Evolutionary conservation across 2,888 invertebrate species (phyloP).

Genomic region (Cephalotes varians): DNA sequence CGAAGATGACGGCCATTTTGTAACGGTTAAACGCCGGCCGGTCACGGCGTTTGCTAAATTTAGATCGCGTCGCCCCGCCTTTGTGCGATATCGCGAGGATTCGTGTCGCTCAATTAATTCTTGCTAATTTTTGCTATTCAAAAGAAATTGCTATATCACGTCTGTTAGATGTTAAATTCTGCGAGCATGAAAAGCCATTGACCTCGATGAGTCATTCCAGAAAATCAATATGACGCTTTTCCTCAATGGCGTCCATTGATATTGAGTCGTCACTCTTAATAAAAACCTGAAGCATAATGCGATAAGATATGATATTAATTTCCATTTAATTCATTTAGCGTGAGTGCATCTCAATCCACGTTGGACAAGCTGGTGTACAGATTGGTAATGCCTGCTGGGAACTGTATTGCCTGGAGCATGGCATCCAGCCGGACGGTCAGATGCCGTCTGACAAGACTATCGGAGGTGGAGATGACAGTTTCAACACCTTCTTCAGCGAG

Average conservation of each 20-base stretch:
- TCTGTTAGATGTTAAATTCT: background rate
- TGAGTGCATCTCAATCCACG: constrained; percentile 93
- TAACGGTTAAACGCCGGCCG: constrained; percentile 72
- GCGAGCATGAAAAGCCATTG: background rate
- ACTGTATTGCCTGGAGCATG: constrained; percentile 95
- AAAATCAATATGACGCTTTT: background rate
- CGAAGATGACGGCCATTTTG: constrained; percentile 63
- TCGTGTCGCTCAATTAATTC: background rate
- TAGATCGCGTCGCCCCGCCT: constrained; percentile 1
- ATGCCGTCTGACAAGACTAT: constrained; percentile 98
- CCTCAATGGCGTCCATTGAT: background rate
- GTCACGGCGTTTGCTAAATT: constrained; percentile 40
- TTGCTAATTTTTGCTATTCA: background rate
- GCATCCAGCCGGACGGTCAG: constrained; percentile 97
- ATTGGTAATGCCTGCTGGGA: constrained; percentile 97
- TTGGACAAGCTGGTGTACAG: constrained; percentile 95
- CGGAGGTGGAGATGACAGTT: constrained; percentile 96
- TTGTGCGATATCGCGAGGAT: background rate
- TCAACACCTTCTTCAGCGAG: constrained; percentile 98
- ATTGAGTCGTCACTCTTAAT: background rate
- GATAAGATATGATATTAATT: background rate
- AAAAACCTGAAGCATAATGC: background rate
- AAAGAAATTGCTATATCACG: background rate
- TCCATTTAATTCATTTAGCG: constrained; percentile 86
- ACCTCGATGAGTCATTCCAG: background rate